Evolutionary conservation across 1,140 invertebrate species (phyloP).

Genomic region (Drosophila nebulosa): DNA sequence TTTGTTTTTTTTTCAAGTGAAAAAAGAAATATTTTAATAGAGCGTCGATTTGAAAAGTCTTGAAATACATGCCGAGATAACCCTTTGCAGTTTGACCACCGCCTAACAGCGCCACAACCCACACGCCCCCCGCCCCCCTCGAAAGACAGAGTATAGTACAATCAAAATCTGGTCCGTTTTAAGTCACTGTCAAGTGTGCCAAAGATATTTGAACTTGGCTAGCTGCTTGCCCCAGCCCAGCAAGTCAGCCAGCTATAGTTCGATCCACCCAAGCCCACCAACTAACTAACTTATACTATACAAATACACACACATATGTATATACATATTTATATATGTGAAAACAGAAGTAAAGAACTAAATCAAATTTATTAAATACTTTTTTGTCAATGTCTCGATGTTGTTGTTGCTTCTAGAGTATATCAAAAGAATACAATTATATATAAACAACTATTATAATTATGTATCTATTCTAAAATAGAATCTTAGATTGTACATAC

Average conservation of each 20-base stretch:
- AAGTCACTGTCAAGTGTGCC: neutral
- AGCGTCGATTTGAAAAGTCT: too few species aligned
- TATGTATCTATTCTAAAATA: conserved; percentile 9
- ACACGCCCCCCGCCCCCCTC: too few species aligned
- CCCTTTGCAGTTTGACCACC: neutral
- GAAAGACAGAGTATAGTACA: neutral
- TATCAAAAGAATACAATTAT: neutral
- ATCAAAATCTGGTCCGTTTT: neutral
- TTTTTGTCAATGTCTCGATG: conserved; percentile 3
- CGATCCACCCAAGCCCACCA: conserved; percentile 26
- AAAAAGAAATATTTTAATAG: too few species aligned
- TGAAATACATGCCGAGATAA: too few species aligned
- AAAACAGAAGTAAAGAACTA: neutral
- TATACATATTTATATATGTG: neutral
- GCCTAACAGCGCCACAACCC: neutral
- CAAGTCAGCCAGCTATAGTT: conserved; percentile 60
- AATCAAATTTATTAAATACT: neutral
- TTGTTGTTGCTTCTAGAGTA: conserved; percentile 4
- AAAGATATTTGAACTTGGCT: conserved; percentile 63
- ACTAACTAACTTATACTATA: neutral
- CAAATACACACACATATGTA: neutral
- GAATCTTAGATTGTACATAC: conserved; percentile 57
- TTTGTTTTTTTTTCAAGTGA: too few species aligned
- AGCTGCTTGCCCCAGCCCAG: conserved; percentile 69
- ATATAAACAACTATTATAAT: conserved; percentile 10